These are phyloP conservation scores for Strigamia maritima DNA, from an alignment of 2,888 invertebrate genomes.

Conservation along the genomic window DNA sequence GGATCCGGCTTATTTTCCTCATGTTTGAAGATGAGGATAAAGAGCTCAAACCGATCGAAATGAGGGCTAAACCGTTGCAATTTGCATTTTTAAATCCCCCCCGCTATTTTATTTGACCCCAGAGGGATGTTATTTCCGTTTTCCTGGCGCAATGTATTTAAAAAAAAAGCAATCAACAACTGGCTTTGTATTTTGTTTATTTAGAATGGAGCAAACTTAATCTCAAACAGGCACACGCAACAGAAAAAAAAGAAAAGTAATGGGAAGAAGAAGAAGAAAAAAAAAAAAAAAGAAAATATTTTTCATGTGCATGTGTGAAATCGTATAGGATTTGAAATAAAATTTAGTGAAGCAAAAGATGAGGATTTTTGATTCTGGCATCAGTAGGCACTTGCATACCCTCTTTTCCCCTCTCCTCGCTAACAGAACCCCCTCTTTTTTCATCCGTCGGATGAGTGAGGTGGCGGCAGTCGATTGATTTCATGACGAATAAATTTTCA, in stretches of 20 bases:
- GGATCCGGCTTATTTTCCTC: constrained; percentile 24
- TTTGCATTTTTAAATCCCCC: constrained; percentile 34
- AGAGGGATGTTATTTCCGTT: constrained; percentile 18
- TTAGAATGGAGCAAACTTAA: neutral
- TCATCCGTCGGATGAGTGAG: constrained; percentile 34
- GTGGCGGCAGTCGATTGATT: constrained; percentile 28
- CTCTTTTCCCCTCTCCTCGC: neutral
- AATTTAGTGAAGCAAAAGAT: constrained; percentile 34
- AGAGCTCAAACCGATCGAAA: constrained; percentile 34
- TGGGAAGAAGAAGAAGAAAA: neutral
- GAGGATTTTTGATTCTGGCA: constrained; percentile 30
- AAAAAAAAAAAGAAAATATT: neutral
- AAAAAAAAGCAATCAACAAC: constrained; percentile 26
- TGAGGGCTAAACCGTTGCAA: constrained; percentile 18
- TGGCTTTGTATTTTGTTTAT: constrained; percentile 23
- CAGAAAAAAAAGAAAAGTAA: neutral
- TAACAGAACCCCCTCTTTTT: constrained; percentile 26
- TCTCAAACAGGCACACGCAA: neutral
- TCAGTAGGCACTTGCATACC: constrained; percentile 31
- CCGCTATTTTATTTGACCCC: constrained; percentile 18
- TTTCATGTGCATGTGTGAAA: constrained; percentile 18
- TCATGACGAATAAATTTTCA: constrained; percentile 34
- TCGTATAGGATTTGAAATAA: constrained; percentile 34
- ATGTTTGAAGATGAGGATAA: constrained; percentile 15
- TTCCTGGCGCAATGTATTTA: neutral